Conservation (phyloP, 1,140 invertebrate species). For the Tenebrio molitor region DNA sequence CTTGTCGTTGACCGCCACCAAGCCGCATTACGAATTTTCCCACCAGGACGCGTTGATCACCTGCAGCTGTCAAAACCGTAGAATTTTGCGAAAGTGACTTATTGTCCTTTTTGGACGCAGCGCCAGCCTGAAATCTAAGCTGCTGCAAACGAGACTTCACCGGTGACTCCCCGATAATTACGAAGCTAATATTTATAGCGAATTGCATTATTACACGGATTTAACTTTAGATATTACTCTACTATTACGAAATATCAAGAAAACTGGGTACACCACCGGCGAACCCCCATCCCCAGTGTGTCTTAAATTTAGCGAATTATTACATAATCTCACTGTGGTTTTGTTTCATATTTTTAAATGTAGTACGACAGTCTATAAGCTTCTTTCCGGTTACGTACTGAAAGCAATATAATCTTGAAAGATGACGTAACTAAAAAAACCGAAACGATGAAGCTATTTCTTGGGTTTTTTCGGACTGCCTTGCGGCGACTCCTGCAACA, state of each 20-base stretch:
- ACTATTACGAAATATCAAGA: constrained; percentile 1
- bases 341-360: no score
- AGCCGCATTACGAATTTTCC: not conserved
- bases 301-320: constrained; percentile 16
- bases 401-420: constrained; percentile 6
- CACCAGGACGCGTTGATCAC: not conserved
- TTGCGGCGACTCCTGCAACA: constrained; percentile 62
- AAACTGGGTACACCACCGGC: not conserved
- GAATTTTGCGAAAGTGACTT: not conserved
- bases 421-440: not conserved
- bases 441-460: constrained; percentile 52
- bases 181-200: constrained; percentile 27
- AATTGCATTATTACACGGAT: constrained; percentile 25
- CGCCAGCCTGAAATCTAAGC: constrained; percentile 17
- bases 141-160: not conserved
- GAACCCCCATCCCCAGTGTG: not conserved
- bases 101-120: constrained; percentile 3
- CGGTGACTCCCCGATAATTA: not conserved
- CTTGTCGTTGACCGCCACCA: no score
- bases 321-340: constrained; percentile 23
- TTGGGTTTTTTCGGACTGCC: constrained; percentile 62
- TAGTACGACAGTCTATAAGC: constrained; percentile 2
- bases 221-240: not conserved
- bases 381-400: constrained; percentile 9
- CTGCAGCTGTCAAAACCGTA: no score